phyloP scores from a whole-genome alignment of 2,113 vertebrate genomes.

The Otis tarda region DNA sequence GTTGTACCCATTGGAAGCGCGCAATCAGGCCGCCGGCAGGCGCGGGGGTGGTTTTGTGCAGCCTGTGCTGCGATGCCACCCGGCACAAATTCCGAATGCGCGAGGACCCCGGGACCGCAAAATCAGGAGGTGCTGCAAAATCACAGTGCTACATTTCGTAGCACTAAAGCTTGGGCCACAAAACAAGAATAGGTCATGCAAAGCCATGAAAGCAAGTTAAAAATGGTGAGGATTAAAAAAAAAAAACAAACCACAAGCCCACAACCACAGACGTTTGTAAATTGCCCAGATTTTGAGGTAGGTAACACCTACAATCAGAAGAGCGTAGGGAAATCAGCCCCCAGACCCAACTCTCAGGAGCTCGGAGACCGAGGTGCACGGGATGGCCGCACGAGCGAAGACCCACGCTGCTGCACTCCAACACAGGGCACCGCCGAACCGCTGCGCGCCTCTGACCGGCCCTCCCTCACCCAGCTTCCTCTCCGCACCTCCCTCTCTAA shows the following conservation, averaged over 20 bases:
- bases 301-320: background rate
- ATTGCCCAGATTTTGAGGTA: background rate
- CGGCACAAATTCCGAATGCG: background rate
- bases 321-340: background rate
- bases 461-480: background rate
- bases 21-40: background rate
- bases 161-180: background rate
- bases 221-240: background rate
- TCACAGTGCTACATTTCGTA: rapidly evolving
- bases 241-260: too few relatives aligned
- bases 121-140: background rate
- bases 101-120: background rate
- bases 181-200: background rate
- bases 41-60: rapidly evolving
- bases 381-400: background rate
- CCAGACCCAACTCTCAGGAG: background rate
- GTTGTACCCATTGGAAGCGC: too few relatives aligned
- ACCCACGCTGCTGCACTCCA: background rate
- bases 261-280: background rate
- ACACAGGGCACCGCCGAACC: background rate
- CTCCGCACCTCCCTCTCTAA: background rate
- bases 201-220: background rate
- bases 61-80: background rate
- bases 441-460: background rate
- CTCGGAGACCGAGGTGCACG: rapidly evolving